Conservation (phyloP, 2,888 invertebrate species). For the Hyles lineata region DNA sequence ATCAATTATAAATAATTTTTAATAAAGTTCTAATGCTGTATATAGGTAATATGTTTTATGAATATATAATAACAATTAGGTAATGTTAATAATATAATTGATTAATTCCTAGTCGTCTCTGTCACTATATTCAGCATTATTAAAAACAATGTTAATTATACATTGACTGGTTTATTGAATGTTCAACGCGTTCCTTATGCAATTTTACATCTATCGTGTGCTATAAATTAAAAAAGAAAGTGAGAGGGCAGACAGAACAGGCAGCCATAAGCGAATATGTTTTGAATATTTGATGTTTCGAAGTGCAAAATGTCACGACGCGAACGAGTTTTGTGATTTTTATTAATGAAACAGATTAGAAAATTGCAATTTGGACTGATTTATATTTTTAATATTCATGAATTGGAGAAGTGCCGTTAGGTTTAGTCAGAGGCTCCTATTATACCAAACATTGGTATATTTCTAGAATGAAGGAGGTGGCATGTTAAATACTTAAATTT, state of each 20-base stretch:
- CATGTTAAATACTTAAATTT: too few relatives aligned
- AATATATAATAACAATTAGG: too few relatives aligned
- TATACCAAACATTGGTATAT: background rate
- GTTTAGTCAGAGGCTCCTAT: background rate
- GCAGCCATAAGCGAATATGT: background rate
- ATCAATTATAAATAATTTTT: too few relatives aligned
- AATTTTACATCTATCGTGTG: slow-evolving; percentile 3
- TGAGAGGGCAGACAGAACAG: slow-evolving; percentile 14
- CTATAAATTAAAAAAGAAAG: slow-evolving; percentile 18
- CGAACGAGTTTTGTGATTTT: slow-evolving; percentile 6
- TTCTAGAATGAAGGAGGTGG: too few relatives aligned
- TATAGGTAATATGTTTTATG: too few relatives aligned
- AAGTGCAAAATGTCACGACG: slow-evolving; percentile 18
- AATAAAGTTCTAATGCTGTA: too few relatives aligned
- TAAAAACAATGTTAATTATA: background rate
- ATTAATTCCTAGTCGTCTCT: too few relatives aligned
- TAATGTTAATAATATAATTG: too few relatives aligned
- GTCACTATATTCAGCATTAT: too few relatives aligned
- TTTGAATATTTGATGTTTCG: slow-evolving; percentile 5
- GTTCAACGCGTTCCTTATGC: background rate
- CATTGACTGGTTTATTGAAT: background rate
- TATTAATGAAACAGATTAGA: slow-evolving; percentile 15
- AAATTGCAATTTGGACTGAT: background rate
- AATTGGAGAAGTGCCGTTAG: background rate
- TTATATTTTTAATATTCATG: background rate